phyloP scores from a whole-genome alignment of 2,113 vertebrate species.

The Laticauda laticaudata region DNA sequence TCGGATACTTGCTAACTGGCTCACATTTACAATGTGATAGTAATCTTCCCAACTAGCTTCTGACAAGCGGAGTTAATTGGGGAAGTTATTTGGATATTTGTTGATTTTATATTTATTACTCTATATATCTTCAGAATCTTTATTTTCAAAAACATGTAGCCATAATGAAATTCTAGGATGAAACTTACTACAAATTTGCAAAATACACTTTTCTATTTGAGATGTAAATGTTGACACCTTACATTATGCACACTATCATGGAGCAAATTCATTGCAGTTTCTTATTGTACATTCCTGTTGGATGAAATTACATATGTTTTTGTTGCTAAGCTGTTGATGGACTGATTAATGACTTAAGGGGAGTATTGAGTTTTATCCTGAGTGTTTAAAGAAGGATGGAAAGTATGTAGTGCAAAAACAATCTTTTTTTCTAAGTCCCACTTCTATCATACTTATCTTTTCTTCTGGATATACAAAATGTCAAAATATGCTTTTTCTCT shows the following conservation, averaged over 20 bases:
- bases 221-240: not conserved
- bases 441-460: not conserved
- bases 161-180: not conserved
- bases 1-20: not conserved
- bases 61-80: not conserved
- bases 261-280: conserved; percentile 27
- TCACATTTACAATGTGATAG: not conserved
- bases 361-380: conserved; percentile 19
- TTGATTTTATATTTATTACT: not conserved
- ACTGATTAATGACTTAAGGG: conserved; percentile 28
- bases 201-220: not conserved
- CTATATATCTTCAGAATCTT: not conserved
- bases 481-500: not conserved
- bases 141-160: not conserved
- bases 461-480: not conserved
- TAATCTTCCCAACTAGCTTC: not conserved
- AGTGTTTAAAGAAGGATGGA: not conserved
- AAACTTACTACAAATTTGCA: not conserved
- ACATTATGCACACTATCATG: conserved; percentile 19
- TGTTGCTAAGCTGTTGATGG: conserved; percentile 21
- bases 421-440: not conserved
- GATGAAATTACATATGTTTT: conserved; percentile 32
- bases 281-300: conserved; percentile 30
- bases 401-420: not conserved
- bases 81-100: not conserved